A percentile compares a stretch with the other conserved stretches of the same genome.
Evolutionary conservation across 1,140 invertebrate genomes (phyloP).

Genomic region (Drosophila baimaii): DNA sequence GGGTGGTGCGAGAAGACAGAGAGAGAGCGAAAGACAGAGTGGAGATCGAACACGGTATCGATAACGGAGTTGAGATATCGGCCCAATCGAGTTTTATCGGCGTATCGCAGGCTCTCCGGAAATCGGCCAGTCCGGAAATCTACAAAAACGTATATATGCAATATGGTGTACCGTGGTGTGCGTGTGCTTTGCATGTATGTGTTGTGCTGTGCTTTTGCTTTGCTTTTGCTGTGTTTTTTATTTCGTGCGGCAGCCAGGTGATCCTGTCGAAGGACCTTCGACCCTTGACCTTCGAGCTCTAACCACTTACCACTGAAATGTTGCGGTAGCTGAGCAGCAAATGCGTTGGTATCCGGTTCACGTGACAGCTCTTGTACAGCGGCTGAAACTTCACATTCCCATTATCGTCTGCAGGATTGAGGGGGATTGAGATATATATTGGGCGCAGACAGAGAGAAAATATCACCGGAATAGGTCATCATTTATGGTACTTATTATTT

Average conservation of each 20-base stretch:
- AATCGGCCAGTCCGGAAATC: slow-evolving; percentile 33
- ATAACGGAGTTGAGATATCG: slow-evolving; percentile 26
- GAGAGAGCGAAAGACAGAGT: slow-evolving; percentile 24
- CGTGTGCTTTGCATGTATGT: slow-evolving; percentile 40
- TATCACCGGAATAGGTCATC: slow-evolving; percentile 21
- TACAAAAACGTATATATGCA: slow-evolving; percentile 33
- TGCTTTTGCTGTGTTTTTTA: slow-evolving; percentile 26
- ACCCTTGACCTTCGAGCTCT: slow-evolving; percentile 54
- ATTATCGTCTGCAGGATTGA: slow-evolving; percentile 76
- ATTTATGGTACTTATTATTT: not conserved
- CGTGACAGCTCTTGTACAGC: slow-evolving; percentile 86
- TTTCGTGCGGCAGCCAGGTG: slow-evolving; percentile 61
- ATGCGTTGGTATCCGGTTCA: slow-evolving; percentile 86
- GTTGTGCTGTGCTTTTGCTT: slow-evolving; percentile 45
- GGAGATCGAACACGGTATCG: slow-evolving; percentile 19
- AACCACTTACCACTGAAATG: slow-evolving; percentile 85
- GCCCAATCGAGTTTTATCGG: slow-evolving; percentile 21
- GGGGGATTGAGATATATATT: slow-evolving; percentile 16
- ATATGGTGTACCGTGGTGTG: slow-evolving; percentile 24
- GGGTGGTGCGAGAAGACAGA: slow-evolving; percentile 44
- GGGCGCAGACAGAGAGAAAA: slow-evolving; percentile 20
- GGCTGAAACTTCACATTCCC: slow-evolving; percentile 86
- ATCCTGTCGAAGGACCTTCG: slow-evolving; percentile 20
- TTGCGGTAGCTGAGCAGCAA: slow-evolving; percentile 86
- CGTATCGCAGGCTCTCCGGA: slow-evolving; percentile 22